Percentiles rank a stretch among this genome's conserved stretches.
phyloP scores from a whole-genome alignment of 2,113 vertebrate genomes.

The Epinephelus cyanopodus region DNA sequence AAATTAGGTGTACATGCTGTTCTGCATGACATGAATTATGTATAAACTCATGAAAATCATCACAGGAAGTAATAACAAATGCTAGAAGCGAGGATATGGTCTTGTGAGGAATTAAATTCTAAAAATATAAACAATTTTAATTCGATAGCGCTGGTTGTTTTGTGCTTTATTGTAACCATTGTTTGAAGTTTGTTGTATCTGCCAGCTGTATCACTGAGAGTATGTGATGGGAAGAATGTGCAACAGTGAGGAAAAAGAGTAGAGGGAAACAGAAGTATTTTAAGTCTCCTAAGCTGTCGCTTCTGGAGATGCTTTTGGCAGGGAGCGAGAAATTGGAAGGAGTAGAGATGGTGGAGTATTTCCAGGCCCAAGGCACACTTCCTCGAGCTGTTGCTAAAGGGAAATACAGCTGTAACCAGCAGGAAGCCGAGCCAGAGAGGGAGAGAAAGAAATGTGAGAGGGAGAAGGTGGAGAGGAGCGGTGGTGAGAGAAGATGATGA shows the following conservation, averaged over 20 bases:
- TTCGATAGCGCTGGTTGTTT: neutral
- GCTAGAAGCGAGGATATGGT: neutral
- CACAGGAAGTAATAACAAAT: neutral
- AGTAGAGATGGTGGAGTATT: slow-evolving; percentile 42
- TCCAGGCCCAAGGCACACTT: slow-evolving; percentile 32
- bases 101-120: neutral
- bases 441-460: slow-evolving; percentile 10
- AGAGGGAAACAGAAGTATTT: slow-evolving; percentile 36
- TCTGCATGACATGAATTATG: neutral
- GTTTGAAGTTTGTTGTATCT: neutral
- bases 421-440: slow-evolving; percentile 19
- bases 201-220: neutral
- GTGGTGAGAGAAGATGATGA: slow-evolving; percentile 56
- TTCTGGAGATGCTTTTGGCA: slow-evolving; percentile 58
- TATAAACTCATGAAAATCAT: neutral
- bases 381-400: slow-evolving; percentile 53
- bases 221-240: neutral
- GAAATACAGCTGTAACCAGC: slow-evolving; percentile 49
- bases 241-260: neutral
- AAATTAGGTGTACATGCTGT: neutral
- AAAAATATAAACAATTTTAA: neutral
- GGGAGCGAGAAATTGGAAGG: slow-evolving; percentile 26
- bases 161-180: neutral
- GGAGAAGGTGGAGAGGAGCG: slow-evolving; percentile 44
- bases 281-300: slow-evolving; percentile 33